Conservation (phyloP, 2,113 vertebrate genomes). For the Serilophus lunatus region DNA sequence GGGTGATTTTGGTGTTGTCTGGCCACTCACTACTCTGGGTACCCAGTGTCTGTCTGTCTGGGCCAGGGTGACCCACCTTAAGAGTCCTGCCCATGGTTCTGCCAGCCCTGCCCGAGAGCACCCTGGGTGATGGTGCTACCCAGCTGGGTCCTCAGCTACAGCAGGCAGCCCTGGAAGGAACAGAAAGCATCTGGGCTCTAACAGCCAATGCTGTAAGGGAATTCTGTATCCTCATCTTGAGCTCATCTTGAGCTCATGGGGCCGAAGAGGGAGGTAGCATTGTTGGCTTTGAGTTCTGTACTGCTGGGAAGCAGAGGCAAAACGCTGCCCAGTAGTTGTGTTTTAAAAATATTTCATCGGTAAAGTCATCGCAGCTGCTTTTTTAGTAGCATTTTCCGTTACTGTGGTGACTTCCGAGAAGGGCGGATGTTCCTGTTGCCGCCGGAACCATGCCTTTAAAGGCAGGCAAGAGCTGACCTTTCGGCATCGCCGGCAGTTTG, state of each 20-base stretch:
- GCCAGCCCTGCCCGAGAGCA: not conserved
- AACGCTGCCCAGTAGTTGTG: not conserved
- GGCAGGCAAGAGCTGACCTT: not conserved
- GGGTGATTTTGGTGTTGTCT: not conserved
- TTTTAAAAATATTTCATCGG: rapidly evolving
- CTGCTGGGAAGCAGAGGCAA: not conserved
- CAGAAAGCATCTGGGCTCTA: rapidly evolving
- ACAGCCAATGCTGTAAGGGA: rapidly evolving
- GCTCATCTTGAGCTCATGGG: rapidly evolving
- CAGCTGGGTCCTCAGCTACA: not conserved
- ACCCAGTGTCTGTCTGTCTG: not conserved
- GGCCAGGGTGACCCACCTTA: rapidly evolving
- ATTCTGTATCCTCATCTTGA: not conserved
- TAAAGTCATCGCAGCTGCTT: not conserved
- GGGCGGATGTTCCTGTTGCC: not conserved
- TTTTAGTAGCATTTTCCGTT: too few species aligned
- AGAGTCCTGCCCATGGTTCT: not conserved
- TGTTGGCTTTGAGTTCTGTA: too few species aligned
- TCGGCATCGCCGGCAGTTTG: not conserved
- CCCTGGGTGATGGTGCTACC: not conserved
- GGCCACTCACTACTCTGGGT: rapidly evolving
- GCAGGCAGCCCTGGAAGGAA: not conserved
- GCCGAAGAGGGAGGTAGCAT: rapidly evolving
- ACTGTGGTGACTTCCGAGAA: rapidly evolving
- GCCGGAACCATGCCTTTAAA: rapidly evolving